Conservation (phyloP, 2,797 vertebrate species). For the Psittacula echo region DNA sequence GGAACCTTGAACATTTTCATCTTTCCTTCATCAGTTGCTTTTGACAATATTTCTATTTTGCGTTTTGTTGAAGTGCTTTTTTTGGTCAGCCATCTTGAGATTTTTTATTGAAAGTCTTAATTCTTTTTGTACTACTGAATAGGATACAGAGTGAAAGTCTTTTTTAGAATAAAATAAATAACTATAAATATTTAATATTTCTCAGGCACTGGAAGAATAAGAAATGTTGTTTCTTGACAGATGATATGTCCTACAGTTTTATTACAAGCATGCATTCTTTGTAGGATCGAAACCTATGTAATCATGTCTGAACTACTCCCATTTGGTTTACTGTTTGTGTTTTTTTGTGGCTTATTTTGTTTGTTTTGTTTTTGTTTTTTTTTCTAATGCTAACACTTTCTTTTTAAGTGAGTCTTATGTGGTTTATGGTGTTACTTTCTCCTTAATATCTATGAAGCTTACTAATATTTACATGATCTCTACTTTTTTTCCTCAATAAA, state of each 20-base stretch:
- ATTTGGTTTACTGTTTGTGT: not conserved
- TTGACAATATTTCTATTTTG: not conserved
- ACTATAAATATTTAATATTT: not conserved
- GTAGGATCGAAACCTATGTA: not conserved
- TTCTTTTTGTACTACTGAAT: not conserved
- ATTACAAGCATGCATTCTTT: not conserved
- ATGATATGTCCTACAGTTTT: not conserved
- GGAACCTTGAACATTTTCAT: not conserved
- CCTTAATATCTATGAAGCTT: conserved; percentile 15
- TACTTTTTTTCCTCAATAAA: conserved; percentile 47
- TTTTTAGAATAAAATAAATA: not conserved
- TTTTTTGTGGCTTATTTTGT: not conserved
- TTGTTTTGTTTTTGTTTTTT: not conserved
- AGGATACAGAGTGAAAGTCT: not conserved
- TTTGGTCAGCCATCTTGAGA: not conserved
- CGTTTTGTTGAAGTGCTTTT: not conserved
- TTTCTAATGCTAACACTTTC: not conserved
- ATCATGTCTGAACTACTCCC: not conserved
- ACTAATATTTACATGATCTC: conserved; percentile 48
- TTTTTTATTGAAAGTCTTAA: not conserved
- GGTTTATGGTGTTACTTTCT: not conserved
- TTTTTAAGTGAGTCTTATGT: not conserved
- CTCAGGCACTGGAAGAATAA: not conserved
- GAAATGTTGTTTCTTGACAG: not conserved
- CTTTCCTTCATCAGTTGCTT: not conserved